Evolutionary conservation across 2,113 vertebrate species (phyloP).

Genomic region (Heteronetta atricapilla): DNA sequence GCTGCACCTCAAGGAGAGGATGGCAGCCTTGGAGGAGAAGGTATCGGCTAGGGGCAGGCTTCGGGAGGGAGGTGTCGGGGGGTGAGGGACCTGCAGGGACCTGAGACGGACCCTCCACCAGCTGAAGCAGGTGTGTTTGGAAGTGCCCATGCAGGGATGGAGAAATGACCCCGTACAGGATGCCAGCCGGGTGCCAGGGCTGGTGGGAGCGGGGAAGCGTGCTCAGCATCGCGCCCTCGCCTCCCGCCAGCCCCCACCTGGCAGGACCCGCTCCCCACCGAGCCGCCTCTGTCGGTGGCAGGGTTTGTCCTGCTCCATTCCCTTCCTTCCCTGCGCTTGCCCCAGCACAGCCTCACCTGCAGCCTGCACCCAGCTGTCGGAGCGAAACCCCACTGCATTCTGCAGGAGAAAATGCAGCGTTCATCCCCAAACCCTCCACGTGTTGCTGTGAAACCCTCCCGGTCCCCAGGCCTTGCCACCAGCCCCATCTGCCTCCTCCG

Average conservation of each 20-base stretch:
- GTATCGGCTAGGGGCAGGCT: constrained; percentile 34
- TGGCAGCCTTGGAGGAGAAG: constrained; percentile 96
- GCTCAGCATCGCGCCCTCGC: neutral
- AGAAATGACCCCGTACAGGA: neutral
- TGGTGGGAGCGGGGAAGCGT: neutral
- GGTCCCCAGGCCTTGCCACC: neutral
- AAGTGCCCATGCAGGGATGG: neutral
- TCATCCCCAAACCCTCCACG: neutral
- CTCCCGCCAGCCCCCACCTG: rapidly evolving
- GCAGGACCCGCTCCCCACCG: neutral
- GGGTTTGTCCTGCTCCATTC: neutral
- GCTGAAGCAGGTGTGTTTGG: neutral
- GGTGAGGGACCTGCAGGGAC: neutral
- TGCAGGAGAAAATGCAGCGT: neutral
- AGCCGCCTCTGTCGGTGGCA: neutral
- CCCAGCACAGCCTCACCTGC: rapidly evolving
- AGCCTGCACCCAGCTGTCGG: rapidly evolving
- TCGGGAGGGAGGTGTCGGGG: neutral
- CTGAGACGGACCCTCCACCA: rapidly evolving
- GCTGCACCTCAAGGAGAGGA: constrained; percentile 95
- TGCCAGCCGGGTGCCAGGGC: rapidly evolving
- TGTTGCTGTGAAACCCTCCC: neutral
- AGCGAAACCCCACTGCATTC: neutral
- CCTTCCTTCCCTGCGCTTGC: neutral
- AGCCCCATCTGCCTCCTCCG: neutral